Conservation (phyloP, 2,888 invertebrate genomes). For the Limulus polyphemus region DNA sequence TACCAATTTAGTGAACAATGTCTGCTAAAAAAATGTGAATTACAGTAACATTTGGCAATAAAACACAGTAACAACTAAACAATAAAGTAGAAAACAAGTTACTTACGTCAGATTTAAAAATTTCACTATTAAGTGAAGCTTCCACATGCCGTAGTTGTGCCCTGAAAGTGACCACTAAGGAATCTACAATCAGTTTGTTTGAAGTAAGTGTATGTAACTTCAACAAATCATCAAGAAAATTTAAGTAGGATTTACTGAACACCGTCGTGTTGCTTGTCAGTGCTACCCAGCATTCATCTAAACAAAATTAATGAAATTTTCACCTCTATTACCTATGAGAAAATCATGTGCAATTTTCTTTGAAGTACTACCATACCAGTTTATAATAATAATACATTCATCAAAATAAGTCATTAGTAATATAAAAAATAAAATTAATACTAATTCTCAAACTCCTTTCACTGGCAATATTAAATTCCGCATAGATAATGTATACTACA, state of each 20-base stretch:
- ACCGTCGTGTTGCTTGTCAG: slow-evolving; percentile 66
- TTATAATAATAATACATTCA: no score
- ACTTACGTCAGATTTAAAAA: slow-evolving; percentile 24
- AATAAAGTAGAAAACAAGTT: background rate
- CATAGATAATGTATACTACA: no score
- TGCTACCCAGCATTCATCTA: slow-evolving; percentile 56
- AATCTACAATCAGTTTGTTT: slow-evolving; percentile 56
- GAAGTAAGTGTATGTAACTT: slow-evolving; percentile 46
- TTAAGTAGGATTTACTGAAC: slow-evolving; percentile 61
- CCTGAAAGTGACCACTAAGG: slow-evolving; percentile 57
- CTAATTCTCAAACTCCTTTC: background rate
- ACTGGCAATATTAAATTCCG: no score
- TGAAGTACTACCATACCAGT: no score
- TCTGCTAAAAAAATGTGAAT: no score
- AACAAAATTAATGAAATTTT: slow-evolving; percentile 22
- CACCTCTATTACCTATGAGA: background rate
- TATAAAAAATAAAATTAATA: background rate
- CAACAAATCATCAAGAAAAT: slow-evolving; percentile 60
- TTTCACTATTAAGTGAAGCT: slow-evolving; percentile 39
- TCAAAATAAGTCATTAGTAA: no score
- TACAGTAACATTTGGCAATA: no score
- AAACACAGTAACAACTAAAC: no score
- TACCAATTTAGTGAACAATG: no score
- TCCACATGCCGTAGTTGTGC: slow-evolving; percentile 56
- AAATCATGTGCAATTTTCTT: no score